These are phyloP conservation scores for Tenthredo distinguenda DNA, from an alignment of 2,888 invertebrate genomes.

Conservation along the genomic window DNA sequence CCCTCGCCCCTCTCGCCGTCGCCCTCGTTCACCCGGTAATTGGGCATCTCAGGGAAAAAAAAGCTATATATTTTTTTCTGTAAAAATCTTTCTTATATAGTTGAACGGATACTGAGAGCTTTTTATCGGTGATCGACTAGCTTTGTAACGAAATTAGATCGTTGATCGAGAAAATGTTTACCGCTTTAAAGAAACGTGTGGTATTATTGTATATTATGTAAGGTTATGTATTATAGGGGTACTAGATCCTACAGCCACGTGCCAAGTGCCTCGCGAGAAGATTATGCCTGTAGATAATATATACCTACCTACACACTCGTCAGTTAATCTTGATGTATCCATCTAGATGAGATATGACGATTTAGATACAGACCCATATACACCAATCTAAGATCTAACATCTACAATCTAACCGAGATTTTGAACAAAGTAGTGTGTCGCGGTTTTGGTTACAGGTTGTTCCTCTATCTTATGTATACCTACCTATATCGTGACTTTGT, in stretches of 20 bases:
- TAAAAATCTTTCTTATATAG: neutral
- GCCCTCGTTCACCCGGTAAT: neutral
- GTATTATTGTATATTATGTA: slow-evolving; percentile 8
- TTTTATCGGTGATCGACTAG: neutral
- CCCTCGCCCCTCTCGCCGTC: neutral
- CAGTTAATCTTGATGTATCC: slow-evolving; percentile 74
- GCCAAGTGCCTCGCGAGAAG: slow-evolving; percentile 68
- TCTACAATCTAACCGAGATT: slow-evolving; percentile 71
- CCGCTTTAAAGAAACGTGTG: neutral
- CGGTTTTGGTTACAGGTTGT: slow-evolving; percentile 40
- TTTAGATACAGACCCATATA: slow-evolving; percentile 70
- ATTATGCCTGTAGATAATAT: slow-evolving; percentile 60
- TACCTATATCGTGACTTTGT: neutral
- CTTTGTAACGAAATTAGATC: neutral
- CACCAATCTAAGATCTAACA: slow-evolving; percentile 70
- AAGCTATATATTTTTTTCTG: neutral
- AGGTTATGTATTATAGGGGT: neutral
- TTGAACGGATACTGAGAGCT: neutral
- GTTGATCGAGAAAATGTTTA: neutral
- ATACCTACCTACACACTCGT: slow-evolving; percentile 61
- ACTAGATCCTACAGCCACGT: slow-evolving; percentile 42
- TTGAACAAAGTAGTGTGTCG: slow-evolving; percentile 23
- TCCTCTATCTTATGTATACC: neutral
- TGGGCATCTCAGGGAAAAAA: slow-evolving; percentile 4
- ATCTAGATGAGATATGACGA: slow-evolving; percentile 77